A percentile compares a stretch with the other conserved stretches of the same genome.
These are phyloP conservation scores for Camptogramma bilineatum DNA, from an alignment of 2,888 invertebrate genomes.

Conservation along the genomic window DNA sequence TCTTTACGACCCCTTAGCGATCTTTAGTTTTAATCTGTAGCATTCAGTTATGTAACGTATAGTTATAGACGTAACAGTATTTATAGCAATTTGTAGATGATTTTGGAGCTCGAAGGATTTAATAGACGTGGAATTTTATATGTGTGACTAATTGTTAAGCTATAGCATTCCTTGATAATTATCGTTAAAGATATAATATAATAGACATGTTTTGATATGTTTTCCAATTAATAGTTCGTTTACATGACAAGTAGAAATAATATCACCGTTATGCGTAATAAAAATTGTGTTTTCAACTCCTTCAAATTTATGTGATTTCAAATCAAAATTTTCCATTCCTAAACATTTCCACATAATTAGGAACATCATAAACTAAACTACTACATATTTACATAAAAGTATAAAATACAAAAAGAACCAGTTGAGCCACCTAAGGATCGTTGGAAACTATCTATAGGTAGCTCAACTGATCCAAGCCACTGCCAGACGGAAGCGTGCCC, in stretches of 20 bases:
- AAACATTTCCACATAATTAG: neutral
- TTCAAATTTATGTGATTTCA: neutral
- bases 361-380: no score
- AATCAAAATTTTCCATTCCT: neutral
- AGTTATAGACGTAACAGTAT: slow-evolving; percentile 31
- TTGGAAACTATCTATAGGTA: no score
- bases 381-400: no score
- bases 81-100: slow-evolving; percentile 23
- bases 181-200: slow-evolving; percentile 9
- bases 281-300: neutral
- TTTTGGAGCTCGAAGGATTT: slow-evolving; percentile 12
- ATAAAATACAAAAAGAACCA: no score
- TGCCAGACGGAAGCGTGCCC: no score
- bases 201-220: slow-evolving; percentile 21
- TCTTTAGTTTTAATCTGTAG: slow-evolving; percentile 3
- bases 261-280: neutral
- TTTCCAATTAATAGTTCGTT: slow-evolving; percentile 22
- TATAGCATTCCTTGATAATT: slow-evolving; percentile 9
- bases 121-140: slow-evolving; percentile 20
- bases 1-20: slow-evolving; percentile 50
- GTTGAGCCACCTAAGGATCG: no score
- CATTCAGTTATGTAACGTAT: slow-evolving; percentile 33
- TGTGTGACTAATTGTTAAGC: slow-evolving; percentile 19
- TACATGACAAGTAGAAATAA: slow-evolving; percentile 11
- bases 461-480: no score